Conservation (phyloP, 23 tunicate species). For the Ciona savignyi region DNA sequence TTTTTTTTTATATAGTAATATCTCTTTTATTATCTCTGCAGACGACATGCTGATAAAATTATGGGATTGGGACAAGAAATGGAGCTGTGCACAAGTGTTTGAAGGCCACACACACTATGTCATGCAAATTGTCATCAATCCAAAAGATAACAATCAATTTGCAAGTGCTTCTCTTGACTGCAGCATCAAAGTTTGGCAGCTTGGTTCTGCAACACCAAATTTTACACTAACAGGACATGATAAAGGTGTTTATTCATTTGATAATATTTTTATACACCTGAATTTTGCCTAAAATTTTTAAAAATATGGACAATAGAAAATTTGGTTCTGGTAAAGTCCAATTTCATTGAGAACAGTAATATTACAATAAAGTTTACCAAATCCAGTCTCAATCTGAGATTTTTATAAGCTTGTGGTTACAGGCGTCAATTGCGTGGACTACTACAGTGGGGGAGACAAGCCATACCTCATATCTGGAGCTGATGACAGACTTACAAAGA, state of each 20-base stretch:
- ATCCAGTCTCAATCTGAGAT: too few relatives aligned
- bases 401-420: neutral
- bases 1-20: too few relatives aligned
- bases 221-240: conserved; percentile 99
- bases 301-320: too few relatives aligned
- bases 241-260: conserved; percentile 43
- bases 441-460: conserved; percentile 98
- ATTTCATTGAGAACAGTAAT: too few relatives aligned
- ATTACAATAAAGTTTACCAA: too few relatives aligned
- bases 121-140: conserved; percentile 98
- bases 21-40: conserved; percentile 1
- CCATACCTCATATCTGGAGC: conserved; percentile 99
- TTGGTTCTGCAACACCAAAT: conserved; percentile 89
- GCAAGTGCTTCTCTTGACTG: conserved; percentile 98
- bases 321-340: too few relatives aligned
- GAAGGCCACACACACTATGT: conserved; percentile 99
- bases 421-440: conserved; percentile 98
- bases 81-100: conserved; percentile 92
- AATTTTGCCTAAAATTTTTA: too few relatives aligned
- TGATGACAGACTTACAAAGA: conserved; percentile 90
- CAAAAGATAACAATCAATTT: conserved; percentile 98
- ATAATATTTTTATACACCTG: too few relatives aligned
- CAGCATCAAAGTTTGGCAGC: conserved; percentile 96
- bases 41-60: conserved; percentile 99
- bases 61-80: conserved; percentile 99